Conservation (phyloP, 2,113 vertebrate species). For the Labrus mixtus region DNA sequence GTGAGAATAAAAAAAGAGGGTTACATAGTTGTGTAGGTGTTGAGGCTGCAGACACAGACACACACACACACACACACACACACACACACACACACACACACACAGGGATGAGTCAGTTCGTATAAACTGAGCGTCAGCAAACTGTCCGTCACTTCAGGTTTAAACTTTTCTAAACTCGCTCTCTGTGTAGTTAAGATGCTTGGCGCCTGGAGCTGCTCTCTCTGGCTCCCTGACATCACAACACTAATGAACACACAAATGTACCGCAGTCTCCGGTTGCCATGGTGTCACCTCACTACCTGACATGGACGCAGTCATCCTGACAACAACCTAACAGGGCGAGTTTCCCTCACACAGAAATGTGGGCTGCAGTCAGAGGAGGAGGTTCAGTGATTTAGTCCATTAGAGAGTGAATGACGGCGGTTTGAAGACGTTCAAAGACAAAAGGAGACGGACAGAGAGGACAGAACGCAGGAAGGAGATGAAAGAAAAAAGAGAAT, state of each 20-base stretch:
- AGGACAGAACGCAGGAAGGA: background rate
- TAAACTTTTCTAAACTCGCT: constrained; percentile 25
- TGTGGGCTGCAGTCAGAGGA: constrained; percentile 23
- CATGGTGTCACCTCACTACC: constrained; percentile 5
- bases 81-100: constrained; percentile 11
- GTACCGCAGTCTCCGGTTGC: constrained; percentile 45
- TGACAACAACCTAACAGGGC: constrained; percentile 62
- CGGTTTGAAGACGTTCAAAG: background rate
- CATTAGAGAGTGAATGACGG: constrained; percentile 2
- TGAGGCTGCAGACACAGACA: constrained; percentile 17
- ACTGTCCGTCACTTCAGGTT: constrained; percentile 17
- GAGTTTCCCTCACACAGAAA: constrained; percentile 72
- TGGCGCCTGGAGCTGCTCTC: constrained; percentile 56
- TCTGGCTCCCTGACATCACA: constrained; percentile 16
- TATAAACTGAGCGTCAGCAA: constrained; percentile 35
- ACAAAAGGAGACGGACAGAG: background rate
- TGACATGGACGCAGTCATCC: constrained; percentile 40
- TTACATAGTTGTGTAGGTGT: constrained; percentile 34
- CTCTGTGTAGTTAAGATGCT: constrained; percentile 42
- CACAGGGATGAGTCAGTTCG: constrained; percentile 38
- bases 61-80: no score
- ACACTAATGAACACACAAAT: constrained; percentile 54
- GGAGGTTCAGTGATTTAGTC: constrained; percentile 8
- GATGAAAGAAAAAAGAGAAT: no score
- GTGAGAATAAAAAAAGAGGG: constrained; percentile 9